Percentiles rank a stretch among this genome's conserved stretches.
phyloP scores from a whole-genome alignment of 2,888 invertebrate species.

The Oscheius sp. region DNA sequence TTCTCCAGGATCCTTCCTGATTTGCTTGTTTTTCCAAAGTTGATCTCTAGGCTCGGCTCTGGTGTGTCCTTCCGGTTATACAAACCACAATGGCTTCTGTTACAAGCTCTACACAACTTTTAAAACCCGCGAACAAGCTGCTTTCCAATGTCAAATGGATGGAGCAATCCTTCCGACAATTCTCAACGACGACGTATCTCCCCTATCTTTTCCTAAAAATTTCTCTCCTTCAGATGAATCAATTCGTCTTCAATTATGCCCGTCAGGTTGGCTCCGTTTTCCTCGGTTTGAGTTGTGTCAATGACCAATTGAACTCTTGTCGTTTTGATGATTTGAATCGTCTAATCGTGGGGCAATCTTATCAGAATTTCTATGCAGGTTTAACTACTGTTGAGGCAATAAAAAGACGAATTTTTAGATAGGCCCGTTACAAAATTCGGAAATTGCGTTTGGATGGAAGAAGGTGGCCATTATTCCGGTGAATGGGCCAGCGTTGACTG shows the following conservation, averaged over 20 bases:
- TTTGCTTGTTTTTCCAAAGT: not conserved
- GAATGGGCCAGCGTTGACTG: conserved; percentile 23
- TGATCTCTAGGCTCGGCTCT: not conserved
- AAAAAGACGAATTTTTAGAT: not conserved
- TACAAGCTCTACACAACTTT: conserved; percentile 5
- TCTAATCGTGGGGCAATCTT: not conserved
- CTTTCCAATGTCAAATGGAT: not conserved
- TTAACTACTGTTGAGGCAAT: not conserved
- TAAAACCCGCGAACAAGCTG: not conserved
- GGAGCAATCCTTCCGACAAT: conserved; percentile 16
- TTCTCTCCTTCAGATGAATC: conserved; percentile 4
- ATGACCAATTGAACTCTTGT: conserved; percentile 4
- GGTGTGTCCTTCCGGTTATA: conserved; percentile 1
- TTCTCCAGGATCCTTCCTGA: not conserved
- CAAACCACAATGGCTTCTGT: not conserved
- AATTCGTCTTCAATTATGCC: conserved; percentile 18
- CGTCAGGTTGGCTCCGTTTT: conserved; percentile 21
- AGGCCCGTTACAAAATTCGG: conserved; percentile 10
- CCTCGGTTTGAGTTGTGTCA: conserved; percentile 1
- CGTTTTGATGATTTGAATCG: conserved; percentile 8
- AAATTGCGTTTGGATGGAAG: conserved; percentile 27
- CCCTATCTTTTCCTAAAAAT: not conserved
- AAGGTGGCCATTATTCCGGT: conserved; percentile 4
- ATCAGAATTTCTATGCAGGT: conserved; percentile 22
- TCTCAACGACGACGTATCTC: not conserved